Evolutionary conservation across 1,140 invertebrate species (phyloP).

Genomic region (Ericerus pela): DNA sequence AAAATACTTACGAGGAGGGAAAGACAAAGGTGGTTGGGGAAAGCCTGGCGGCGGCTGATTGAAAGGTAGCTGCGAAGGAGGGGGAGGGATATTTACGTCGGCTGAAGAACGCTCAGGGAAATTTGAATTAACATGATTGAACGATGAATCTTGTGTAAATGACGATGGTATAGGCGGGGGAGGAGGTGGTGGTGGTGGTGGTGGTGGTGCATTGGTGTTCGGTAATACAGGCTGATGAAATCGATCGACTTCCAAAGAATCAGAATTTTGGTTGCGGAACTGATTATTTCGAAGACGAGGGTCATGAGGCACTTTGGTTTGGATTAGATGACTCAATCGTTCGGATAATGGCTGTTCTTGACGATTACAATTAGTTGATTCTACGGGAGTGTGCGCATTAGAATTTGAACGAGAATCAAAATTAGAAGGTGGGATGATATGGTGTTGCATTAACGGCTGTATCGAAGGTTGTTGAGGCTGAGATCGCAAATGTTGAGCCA

Average conservation of each 20-base stretch:
- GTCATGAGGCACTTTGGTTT: not conserved
- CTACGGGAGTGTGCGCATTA: not conserved
- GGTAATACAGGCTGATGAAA: not conserved
- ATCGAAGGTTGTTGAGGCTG: not conserved
- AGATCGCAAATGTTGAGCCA: conserved; percentile 5
- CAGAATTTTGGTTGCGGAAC: not conserved
- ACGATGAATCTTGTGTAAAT: not conserved
- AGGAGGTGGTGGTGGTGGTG: not conserved
- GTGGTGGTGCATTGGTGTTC: not conserved
- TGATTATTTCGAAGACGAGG: not conserved
- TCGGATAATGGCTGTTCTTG: not conserved
- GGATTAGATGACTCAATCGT: not conserved
- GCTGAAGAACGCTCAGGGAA: not conserved
- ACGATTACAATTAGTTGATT: not conserved
- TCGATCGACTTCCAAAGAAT: not conserved
- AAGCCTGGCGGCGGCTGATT: conserved; percentile 16
- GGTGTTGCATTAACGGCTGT: not conserved
- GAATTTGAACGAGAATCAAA: too few relatives aligned
- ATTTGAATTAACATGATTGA: not conserved
- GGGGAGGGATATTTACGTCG: not conserved
- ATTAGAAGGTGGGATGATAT: too few relatives aligned
- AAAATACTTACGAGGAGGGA: conserved; percentile 14
- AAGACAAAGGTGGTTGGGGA: conserved; percentile 12
- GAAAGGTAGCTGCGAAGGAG: conserved; percentile 12
- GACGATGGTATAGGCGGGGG: too few relatives aligned